A percentile compares a stretch with the other conserved stretches of the same genome.
Conservation (phyloP, 1,140 invertebrate species). For the Parapsyche elsis region DNA sequence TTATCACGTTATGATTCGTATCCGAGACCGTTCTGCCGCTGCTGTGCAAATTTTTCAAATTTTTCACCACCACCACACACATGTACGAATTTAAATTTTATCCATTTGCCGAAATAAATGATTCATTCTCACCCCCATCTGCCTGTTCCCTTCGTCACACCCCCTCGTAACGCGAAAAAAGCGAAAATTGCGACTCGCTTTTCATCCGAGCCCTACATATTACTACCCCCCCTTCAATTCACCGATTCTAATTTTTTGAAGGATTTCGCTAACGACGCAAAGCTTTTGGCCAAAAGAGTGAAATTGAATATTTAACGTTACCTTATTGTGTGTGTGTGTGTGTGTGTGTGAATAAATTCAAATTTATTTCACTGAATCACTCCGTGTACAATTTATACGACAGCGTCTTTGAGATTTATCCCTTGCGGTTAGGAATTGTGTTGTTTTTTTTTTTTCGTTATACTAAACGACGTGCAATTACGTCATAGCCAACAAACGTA, state of each 20-base stretch:
- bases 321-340: too few species aligned
- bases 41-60: conserved; percentile 10
- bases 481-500: too few species aligned
- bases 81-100: conserved; percentile 24
- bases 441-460: neutral
- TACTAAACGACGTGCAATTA: neutral
- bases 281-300: neutral
- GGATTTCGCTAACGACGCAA: neutral
- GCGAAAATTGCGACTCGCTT: conserved; percentile 13
- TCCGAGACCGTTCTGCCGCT: too few species aligned
- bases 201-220: neutral
- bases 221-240: neutral
- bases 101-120: conserved; percentile 24
- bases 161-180: neutral
- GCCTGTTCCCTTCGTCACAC: neutral
- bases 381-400: too few species aligned
- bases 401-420: neutral
- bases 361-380: too few species aligned
- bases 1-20: too few species aligned
- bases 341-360: too few species aligned
- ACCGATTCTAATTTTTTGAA: conserved; percentile 21
- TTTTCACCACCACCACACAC: neutral
- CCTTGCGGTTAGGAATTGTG: neutral
- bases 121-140: neutral
- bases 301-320: neutral